These are phyloP conservation scores for Marmota flaviventris DNA, from an alignment of 2,113 vertebrate species.

Conservation along the genomic window DNA sequence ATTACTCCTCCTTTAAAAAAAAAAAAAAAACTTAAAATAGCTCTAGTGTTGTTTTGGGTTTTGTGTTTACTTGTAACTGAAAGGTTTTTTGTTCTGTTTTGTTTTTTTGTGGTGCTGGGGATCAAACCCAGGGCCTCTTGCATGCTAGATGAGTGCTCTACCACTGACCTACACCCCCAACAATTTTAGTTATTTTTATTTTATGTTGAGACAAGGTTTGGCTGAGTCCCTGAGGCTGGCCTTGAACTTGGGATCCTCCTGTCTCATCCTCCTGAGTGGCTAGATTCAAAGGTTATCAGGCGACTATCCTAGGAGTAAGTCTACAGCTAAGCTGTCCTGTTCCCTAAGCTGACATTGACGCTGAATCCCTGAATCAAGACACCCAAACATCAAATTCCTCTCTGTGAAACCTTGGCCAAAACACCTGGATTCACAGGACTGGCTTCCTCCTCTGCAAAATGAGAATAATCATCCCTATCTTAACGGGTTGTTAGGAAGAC, in stretches of 20 bases:
- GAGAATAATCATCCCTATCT: neutral
- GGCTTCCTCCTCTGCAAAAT: neutral
- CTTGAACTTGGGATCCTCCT: neutral
- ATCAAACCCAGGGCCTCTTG: neutral
- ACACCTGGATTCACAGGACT: constrained; percentile 3
- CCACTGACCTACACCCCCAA: neutral
- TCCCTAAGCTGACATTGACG: neutral
- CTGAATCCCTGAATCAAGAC: constrained; percentile 15
- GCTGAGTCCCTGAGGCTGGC: neutral
- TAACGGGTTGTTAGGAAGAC: neutral
- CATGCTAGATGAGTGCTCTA: neutral
- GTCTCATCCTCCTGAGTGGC: neutral
- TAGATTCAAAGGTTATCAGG: constrained; percentile 53
- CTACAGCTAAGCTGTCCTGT: neutral
- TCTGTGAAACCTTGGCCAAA: neutral
- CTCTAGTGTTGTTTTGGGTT: neutral
- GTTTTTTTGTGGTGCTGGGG: neutral
- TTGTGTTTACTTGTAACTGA: constrained; percentile 55
- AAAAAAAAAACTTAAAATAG: constrained; percentile 52
- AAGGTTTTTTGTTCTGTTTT: neutral
- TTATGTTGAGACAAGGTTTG: neutral
- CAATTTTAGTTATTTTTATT: neutral
- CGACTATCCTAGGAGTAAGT: neutral
- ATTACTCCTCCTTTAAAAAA: neutral
- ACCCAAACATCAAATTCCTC: neutral